A percentile compares a stretch with the other conserved stretches of the same genome.
These are phyloP conservation scores for Tursiops truncatus DNA, from an alignment of 2,113 vertebrate genomes.

Conservation along the genomic window DNA sequence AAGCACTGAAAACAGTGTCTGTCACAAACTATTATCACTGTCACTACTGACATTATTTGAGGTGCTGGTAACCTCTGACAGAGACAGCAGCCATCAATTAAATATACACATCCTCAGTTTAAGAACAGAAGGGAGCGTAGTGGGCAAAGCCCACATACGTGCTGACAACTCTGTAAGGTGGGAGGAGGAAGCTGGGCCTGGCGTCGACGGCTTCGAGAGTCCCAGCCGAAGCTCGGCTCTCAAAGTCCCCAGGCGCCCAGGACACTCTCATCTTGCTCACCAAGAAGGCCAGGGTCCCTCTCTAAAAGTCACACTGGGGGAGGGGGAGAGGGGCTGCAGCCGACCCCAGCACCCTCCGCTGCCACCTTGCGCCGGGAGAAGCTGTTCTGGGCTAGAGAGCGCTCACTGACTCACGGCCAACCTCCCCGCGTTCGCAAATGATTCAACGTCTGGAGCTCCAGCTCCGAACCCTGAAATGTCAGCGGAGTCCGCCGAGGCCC, in stretches of 20 bases:
- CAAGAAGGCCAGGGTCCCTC: neutral
- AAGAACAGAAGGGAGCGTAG: neutral
- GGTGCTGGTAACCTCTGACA: neutral
- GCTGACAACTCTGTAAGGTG: neutral
- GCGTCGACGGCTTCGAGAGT: neutral
- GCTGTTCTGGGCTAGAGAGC: neutral
- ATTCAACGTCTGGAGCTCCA: conserved; percentile 24
- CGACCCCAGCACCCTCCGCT: neutral
- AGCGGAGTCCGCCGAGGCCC: neutral
- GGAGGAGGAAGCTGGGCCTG: neutral
- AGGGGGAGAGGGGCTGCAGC: neutral
- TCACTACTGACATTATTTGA: neutral
- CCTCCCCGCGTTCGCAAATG: neutral
- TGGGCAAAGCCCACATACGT: neutral
- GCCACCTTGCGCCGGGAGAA: neutral
- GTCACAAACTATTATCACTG: neutral
- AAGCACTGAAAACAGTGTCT: neutral
- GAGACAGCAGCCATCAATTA: neutral
- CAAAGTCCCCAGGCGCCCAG: neutral
- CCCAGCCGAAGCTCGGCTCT: neutral
- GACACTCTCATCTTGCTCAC: neutral
- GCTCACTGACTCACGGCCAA: neutral
- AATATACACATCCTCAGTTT: neutral
- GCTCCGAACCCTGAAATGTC: conserved; percentile 51
- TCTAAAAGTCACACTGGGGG: neutral